Evolutionary conservation across 2,888 invertebrate species (phyloP).

Genomic region (Mythimna ferrago): DNA sequence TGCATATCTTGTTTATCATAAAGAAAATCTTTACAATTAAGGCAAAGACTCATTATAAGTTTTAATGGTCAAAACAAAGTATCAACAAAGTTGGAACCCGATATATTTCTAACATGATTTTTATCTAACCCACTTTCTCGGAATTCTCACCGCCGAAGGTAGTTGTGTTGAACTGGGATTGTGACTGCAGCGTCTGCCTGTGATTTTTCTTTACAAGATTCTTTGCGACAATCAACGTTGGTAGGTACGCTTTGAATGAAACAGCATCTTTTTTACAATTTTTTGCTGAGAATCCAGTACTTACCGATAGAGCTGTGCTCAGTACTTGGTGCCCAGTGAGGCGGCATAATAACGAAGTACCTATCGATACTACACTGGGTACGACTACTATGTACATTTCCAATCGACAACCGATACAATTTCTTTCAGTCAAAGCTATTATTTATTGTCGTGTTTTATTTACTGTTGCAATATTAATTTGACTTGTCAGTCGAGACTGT

Average conservation of each 20-base stretch:
- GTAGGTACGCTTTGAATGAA: slow-evolving; percentile 67
- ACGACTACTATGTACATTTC: slow-evolving; percentile 46
- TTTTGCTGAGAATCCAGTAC: slow-evolving; percentile 68
- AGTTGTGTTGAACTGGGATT: slow-evolving; percentile 40
- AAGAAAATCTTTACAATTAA: slow-evolving; percentile 27
- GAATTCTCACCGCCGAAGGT: slow-evolving; percentile 19
- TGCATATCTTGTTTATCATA: slow-evolving; percentile 6
- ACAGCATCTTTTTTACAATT: slow-evolving; percentile 62
- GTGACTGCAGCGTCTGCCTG: slow-evolving; percentile 49
- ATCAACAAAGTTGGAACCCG: slow-evolving; percentile 9
- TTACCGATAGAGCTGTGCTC: slow-evolving; percentile 62
- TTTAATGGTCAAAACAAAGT: slow-evolving; percentile 45
- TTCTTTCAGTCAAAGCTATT: slow-evolving; percentile 49
- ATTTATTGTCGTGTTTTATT: slow-evolving; percentile 40
- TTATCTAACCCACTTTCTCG: slow-evolving; percentile 33
- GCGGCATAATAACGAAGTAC: slow-evolving; percentile 71
- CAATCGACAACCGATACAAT: slow-evolving; percentile 56
- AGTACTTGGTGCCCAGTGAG: slow-evolving; percentile 69
- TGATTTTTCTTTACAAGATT: slow-evolving; percentile 66
- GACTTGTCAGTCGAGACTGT: slow-evolving; percentile 26
- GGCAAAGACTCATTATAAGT: slow-evolving; percentile 37
- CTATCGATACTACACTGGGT: slow-evolving; percentile 61
- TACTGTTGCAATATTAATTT: slow-evolving; percentile 30
- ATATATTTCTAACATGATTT: slow-evolving; percentile 33
- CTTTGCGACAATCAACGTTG: slow-evolving; percentile 66